Evolutionary conservation across 2,797 vertebrate genomes (phyloP).

Genomic region (Rhynchonycteris naso): DNA sequence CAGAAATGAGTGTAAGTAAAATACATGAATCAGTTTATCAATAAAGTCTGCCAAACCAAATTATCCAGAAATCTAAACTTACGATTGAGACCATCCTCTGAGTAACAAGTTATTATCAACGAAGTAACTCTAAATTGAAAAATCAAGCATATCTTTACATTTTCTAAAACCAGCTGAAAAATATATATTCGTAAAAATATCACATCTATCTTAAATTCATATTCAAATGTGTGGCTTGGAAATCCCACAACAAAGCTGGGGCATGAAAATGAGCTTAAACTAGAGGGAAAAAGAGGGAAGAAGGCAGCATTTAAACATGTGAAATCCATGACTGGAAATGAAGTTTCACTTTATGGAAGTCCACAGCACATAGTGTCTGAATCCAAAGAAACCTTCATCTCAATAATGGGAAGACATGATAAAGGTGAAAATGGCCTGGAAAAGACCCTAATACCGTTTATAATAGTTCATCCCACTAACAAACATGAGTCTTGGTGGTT

Average conservation of each 20-base stretch:
- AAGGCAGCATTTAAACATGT: neutral
- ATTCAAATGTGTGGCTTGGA: constrained; percentile 39
- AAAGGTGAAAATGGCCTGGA: neutral
- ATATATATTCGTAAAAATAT: constrained; percentile 1
- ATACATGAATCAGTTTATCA: neutral
- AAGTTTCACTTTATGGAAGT: neutral
- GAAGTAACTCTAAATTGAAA: constrained; percentile 55
- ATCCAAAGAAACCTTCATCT: constrained; percentile 15
- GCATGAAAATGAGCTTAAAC: constrained; percentile 17
- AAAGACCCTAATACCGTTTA: neutral
- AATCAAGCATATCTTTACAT: constrained; percentile 11
- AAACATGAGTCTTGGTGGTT: neutral
- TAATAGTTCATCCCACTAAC: neutral
- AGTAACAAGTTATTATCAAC: neutral
- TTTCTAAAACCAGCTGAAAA: constrained; percentile 58
- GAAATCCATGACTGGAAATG: constrained; percentile 32
- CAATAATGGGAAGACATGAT: neutral
- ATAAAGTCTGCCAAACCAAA: constrained; percentile 41
- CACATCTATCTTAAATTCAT: constrained; percentile 36
- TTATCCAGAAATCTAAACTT: neutral
- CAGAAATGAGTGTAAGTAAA: neutral
- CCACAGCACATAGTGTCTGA: neutral
- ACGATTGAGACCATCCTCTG: neutral
- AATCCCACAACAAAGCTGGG: constrained; percentile 10
- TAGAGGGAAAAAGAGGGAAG: neutral